These are phyloP conservation scores for Radopholus similis DNA, from an alignment of 1,140 invertebrate genomes.

Conservation along the genomic window DNA sequence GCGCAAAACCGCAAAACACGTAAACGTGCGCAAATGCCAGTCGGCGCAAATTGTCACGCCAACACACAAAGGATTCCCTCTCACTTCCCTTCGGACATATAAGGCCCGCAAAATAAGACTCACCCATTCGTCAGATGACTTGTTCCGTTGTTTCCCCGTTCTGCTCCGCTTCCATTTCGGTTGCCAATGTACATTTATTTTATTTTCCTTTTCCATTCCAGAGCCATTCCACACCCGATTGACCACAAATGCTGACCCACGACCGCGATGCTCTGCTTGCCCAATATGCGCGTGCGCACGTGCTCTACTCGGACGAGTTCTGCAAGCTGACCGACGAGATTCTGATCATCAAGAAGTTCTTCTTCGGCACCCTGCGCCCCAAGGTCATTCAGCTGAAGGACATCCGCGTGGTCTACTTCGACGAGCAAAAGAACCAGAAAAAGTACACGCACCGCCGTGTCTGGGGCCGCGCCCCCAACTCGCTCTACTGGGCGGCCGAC, in stretches of 20 bases:
- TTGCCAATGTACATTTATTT: neutral
- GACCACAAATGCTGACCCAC: neutral
- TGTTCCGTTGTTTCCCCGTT: no score
- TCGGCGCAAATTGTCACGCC: no score
- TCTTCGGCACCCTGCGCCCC: conserved; percentile 37
- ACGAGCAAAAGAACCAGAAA: conserved; percentile 24
- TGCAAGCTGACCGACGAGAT: conserved; percentile 63
- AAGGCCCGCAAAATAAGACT: no score
- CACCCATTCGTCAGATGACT: no score
- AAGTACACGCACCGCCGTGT: conserved; percentile 31
- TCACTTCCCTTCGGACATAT: no score
- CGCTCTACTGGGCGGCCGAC: conserved; percentile 35
- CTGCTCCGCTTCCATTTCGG: no score
- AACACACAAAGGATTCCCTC: no score
- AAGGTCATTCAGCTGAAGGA: conserved; percentile 36
- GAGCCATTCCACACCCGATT: neutral
- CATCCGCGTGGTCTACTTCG: conserved; percentile 38
- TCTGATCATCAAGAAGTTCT: conserved; percentile 41
- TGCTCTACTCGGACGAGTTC: conserved; percentile 34
- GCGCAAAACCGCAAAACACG: no score
- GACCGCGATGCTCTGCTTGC: neutral
- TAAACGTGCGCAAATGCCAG: no score
- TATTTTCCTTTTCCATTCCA: neutral
- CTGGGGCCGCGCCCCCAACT: conserved; percentile 18
- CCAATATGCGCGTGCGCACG: conserved; percentile 11